Conservation (phyloP, 2,113 vertebrate genomes). For the Corythaeola cristata region DNA sequence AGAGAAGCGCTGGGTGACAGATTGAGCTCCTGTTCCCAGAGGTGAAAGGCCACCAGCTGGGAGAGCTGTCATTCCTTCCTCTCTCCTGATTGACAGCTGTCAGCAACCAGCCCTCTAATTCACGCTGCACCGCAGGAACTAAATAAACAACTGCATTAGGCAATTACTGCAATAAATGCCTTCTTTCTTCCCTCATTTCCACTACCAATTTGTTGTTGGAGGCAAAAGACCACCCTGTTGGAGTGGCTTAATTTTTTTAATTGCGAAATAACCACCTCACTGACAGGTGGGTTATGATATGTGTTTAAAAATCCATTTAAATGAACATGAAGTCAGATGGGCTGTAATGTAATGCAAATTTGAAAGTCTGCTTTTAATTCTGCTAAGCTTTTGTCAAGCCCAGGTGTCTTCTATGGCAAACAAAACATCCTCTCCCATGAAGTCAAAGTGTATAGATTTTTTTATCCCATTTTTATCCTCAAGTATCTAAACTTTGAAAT, state of each 20-base stretch:
- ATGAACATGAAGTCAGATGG: constrained; percentile 3
- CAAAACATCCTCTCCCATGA: background rate
- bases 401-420: background rate
- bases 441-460: background rate
- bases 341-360: background rate
- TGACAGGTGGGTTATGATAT: background rate
- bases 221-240: background rate
- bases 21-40: background rate
- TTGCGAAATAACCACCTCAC: constrained; percentile 8
- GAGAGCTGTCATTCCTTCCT: background rate
- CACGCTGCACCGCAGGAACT: background rate
- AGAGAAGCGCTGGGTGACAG: background rate
- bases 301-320: background rate
- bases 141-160: constrained; percentile 39
- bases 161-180: constrained; percentile 36
- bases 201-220: background rate
- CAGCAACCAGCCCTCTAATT: background rate
- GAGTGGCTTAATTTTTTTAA: constrained; percentile 2
- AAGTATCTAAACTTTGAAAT: background rate
- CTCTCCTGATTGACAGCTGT: background rate
- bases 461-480: background rate
- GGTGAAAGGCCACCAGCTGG: background rate
- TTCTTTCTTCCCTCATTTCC: constrained; percentile 7
- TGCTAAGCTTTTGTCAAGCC: background rate
- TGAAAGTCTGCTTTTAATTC: background rate